Base-by-base conservation (phyloP, 2,888 invertebrate genomes). In the Orthosia incerta region DNA sequence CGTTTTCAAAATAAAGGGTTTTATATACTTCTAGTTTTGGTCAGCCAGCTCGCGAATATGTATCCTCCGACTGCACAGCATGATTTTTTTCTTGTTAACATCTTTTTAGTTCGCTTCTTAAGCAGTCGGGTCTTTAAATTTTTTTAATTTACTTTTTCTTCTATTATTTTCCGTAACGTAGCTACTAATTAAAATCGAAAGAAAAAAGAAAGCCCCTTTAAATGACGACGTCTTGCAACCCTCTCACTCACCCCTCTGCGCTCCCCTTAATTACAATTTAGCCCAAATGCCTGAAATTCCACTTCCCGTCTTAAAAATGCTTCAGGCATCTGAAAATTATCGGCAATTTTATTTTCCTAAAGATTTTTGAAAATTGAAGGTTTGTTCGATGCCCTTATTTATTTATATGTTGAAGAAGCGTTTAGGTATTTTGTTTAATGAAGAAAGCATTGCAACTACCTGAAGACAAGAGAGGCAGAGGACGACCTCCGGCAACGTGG, bases 251-350 rank as follows among this genome's bases (percentile, higher is more conserved):
- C n/a, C 70, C 60, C 71, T 60, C 62, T 68, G 57, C 71, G 20
- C 57, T 4, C 51, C 72, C 74, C 74, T 68, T 86, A 86, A 84
- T 84, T 84, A 86, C 84, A 86, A 80, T 84, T 83, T 78, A 72
- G 71, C 63, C 61, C 73, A 86, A 68, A 86, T 85, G 68, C 84
- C 84, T 62, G 68, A 81, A 80, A 86, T 84, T 80, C 84, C 70
- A 56, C 11, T 78, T 67, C 26, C 57, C 59, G 59, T 76, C 60
- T 60, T 68, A 75, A 77, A 82, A 83, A 86, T 78, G 62, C 72
- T 70, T 31, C 31, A 16, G 63, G 66, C 59, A 56, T 74, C 64
- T 67, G 20, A 62, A 67, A 80, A 80, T 71, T 74, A 81, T 76
- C 56, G 76, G 83, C n/a, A 31, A 68, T 79, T 79, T 76, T 74